Percentiles rank a stretch among this genome's conserved stretches.
Evolutionary conservation across 2,888 invertebrate species (phyloP).

Genomic region (Acanthococcus lagerstroemiae): DNA sequence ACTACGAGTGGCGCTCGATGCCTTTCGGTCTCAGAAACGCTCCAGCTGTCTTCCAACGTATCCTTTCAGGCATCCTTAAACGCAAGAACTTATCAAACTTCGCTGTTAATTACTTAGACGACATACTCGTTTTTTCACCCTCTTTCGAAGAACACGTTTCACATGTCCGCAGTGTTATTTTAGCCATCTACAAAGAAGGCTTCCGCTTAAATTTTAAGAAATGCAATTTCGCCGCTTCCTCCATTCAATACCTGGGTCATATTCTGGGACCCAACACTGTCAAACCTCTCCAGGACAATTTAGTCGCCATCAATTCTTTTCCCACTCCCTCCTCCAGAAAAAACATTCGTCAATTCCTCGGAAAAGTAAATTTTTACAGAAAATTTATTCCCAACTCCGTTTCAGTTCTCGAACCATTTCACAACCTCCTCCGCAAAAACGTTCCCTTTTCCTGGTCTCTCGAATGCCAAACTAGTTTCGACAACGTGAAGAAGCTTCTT

Average conservation of each 20-base stretch:
- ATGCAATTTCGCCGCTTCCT: background rate
- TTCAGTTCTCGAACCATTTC: conserved; percentile 7
- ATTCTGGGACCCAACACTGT: background rate
- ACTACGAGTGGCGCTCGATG: conserved; percentile 1
- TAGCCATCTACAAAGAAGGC: background rate
- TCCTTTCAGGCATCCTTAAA: background rate
- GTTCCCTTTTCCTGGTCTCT: conserved; percentile 33
- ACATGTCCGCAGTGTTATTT: background rate
- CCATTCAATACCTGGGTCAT: background rate
- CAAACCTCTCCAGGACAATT: background rate
- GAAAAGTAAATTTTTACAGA: conserved; percentile 31
- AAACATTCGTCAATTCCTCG: conserved; percentile 12
- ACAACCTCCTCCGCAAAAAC: conserved; percentile 32
- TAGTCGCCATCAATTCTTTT: background rate
- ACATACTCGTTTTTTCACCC: background rate
- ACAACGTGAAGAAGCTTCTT: conserved; percentile 22
- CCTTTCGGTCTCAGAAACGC: conserved; percentile 22
- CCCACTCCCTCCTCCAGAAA: background rate
- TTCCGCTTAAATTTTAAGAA: background rate
- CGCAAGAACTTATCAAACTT: background rate
- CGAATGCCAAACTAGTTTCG: conserved; percentile 33
- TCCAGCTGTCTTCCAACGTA: background rate
- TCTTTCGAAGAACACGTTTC: background rate
- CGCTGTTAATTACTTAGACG: background rate
- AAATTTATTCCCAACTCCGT: conserved; percentile 24